Evolutionary conservation across 2,888 invertebrate species (phyloP), one percentile per base, ranked within the genome.

Genomic region (Synergus gifuensis): DNA sequence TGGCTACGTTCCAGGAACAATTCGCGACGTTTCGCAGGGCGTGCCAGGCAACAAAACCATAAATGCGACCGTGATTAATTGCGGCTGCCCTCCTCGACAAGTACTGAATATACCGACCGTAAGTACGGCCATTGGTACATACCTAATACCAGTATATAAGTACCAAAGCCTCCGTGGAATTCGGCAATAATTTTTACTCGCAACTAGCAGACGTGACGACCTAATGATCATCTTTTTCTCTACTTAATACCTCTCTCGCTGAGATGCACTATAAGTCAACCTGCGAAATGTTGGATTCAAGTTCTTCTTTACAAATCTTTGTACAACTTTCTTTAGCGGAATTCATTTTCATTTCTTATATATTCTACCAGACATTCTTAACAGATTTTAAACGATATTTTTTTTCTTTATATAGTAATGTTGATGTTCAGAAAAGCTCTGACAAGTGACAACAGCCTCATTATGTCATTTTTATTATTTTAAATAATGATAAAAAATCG

Each of bases 21-120:
- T 83, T 66, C 40, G 78, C 54, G 78, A 67, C 67, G 63, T 54
- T 79, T 60, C 78, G 81, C 76, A 81, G 83, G 81, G 83, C 82
- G 82, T 81, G 82, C 83, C 82, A 77, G 62, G 82, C 83, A 83
- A 87, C 85, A 84, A 85, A 81, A 82, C 83, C 81, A 79, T 76
- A 83, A 81, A 83, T 76, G 83, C 83, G 79, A 66, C 80, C 82
- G 78, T 83, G 84, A 84, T 84, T 81, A 79, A 83, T 84, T 81
- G 83, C 84, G 80, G 79, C 76, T 76, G 76, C 67, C 77, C 66
- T 78, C 62, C 22, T 36, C 66, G 62, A 60, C 58, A 78, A 54
- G 77, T 54, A 44, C 81, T 79, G 73, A 83, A 80, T 78, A 79
- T 79, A 78, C 79, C 83, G 79, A 83, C 82, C 78, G 77, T 64